Base-by-base conservation (phyloP, 2,797 vertebrate genomes). In the Gorsachius magnificus region DNA sequence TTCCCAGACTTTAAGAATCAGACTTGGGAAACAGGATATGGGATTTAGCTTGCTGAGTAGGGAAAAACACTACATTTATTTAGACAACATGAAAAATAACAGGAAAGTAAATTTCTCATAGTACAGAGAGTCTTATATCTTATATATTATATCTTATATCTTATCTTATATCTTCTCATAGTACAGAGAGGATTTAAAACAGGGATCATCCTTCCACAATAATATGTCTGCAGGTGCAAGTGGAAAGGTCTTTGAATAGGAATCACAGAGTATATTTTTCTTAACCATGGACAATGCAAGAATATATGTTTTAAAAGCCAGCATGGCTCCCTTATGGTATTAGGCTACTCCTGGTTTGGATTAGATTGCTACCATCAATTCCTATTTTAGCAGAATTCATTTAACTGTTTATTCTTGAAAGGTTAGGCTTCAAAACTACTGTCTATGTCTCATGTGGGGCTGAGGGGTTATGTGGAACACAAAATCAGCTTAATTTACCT, bases 21-120 rank as follows among this genome's bases (percentile, higher is more conserved):
- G 45, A 13, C n/a, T n/a, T 81, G 85, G 35, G 83, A 96, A 92
- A 90, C 74, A 96, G 87, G 91, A 91, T 87, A 66, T 22, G 29
- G 33, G 31, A 68, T 60, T 88, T 86, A 87, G 38, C 60, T 26
- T 38, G 50, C 82, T 84, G 74, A 91, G 72, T 35, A 53, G 25
- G 22, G 36, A 60, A 74, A 83, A 81, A 41, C 7, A 31, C 26
- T 10, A 15, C 9, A 17, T 80, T 89, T 71, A 77, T 71, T 78
- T 84, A 72, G 56, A 86, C 60, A 81, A n/a, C 6, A 2, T 29
- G 56, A 87, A 91, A 91, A 95, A 95, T 69, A 95, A 83, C 48
- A 79, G 46, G 71, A 87, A 92, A 95, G 26, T 15, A 35, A 58
- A 38, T 35, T 87, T 81, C 75, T 87, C 22, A 56, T 1, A 46